Evolutionary conservation across 2,797 vertebrate species (phyloP).

Genomic region (Enteromius paludinosus): DNA sequence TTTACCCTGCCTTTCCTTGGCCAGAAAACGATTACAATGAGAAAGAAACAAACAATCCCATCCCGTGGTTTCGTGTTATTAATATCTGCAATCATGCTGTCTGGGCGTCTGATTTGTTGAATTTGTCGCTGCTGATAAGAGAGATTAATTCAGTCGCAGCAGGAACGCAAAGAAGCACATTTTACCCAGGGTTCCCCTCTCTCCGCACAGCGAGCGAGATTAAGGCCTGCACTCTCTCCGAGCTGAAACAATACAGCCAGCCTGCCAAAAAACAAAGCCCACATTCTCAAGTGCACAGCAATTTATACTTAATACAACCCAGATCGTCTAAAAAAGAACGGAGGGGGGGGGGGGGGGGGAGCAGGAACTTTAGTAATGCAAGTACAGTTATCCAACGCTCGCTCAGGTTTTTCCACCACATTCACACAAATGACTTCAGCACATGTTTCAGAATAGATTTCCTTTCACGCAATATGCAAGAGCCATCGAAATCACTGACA

Average conservation of each 20-base stretch:
- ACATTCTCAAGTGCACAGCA: constrained; percentile 65
- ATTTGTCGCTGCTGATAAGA: constrained; percentile 70
- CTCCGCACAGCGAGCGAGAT: constrained; percentile 56
- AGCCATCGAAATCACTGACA: constrained; percentile 52
- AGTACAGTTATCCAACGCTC: constrained; percentile 63
- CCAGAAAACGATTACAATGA: constrained; percentile 22
- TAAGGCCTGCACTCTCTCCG: constrained; percentile 63
- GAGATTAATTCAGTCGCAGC: constrained; percentile 51
- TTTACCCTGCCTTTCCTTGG: constrained; percentile 7
- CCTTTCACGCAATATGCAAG: constrained; percentile 60
- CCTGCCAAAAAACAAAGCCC: constrained; percentile 68
- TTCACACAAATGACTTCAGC: constrained; percentile 69
- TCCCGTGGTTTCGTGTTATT: constrained; percentile 25
- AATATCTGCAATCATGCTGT: constrained; percentile 52
- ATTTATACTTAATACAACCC: constrained; percentile 69
- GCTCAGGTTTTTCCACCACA: constrained; percentile 62
- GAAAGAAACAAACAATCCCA: constrained; percentile 21
- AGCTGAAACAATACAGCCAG: constrained; percentile 69
- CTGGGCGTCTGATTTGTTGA: constrained; percentile 61
- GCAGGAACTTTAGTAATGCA: constrained; percentile 68
- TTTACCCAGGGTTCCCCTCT: constrained; percentile 54
- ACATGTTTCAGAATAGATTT: constrained; percentile 58
- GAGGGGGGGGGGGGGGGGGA: constrained; percentile 43
- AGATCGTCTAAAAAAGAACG: constrained; percentile 50
- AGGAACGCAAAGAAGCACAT: constrained; percentile 58